Base-by-base conservation (phyloP, 1,140 invertebrate species). In the Chironomus tepperi region DNA sequence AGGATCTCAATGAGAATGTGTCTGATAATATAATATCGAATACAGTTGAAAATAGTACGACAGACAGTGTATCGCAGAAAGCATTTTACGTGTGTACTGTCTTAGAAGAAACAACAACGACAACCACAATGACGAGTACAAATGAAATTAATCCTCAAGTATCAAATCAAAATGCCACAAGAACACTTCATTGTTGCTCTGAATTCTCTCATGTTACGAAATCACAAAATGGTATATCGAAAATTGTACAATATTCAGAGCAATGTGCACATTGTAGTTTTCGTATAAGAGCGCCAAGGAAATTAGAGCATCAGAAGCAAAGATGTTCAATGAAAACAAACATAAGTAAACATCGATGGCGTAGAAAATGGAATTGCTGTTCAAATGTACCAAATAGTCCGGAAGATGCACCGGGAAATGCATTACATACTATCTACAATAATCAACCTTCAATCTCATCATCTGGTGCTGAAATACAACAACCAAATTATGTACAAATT, bases 321-420 rank as follows among this genome's bases (percentile, higher is more conserved):
- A 79, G 79, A 74, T 78, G 78, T 18, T 76, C 78, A 21, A 79
- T 79, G 75, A 77, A 78, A 6, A 82, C 82, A 42, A 81, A 80
- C 3, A 83, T 83, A 74, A 80, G 24, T 34, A 34, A 82, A 73
- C 83, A 84, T 75, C 78, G 83, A 24, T 83, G 82, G 82, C 79
- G 81, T 1, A 78, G 82, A 74, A 84, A 83, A 82, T 87, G 86
- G 86, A 87, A 86, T 75, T 87, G 86, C 76, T 87, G 86, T 73
- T 82, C 84, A 42, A 83, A 81, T 15, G 84, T 85, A 2, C 85
- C 86, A 0, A 85, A 87, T 74, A 86, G 85, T 80, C 86, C 86
- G 0, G 65, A 70, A 70, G 85, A 86, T 76, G 82, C 85, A 74
- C 83, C 84, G 72, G 75, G 73, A 76, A 75, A 74, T 70, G 42